Evolutionary conservation across 2,888 invertebrate species (phyloP).

Genomic region (Nomada goodeniana): DNA sequence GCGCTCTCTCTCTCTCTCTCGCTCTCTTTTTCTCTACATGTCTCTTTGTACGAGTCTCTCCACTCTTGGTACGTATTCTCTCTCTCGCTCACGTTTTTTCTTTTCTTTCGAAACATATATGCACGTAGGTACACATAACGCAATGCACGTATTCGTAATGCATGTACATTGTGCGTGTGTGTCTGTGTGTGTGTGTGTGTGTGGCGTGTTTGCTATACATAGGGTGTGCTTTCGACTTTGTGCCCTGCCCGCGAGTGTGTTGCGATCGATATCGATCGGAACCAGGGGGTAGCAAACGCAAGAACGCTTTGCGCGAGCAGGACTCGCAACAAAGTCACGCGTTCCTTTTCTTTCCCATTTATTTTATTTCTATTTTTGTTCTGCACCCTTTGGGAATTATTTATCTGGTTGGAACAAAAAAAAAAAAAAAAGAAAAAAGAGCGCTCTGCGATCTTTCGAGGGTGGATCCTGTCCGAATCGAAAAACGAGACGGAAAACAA

Average conservation of each 20-base stretch:
- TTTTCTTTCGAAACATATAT: constrained; percentile 5
- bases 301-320: constrained; percentile 12
- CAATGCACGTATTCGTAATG: background rate
- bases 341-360: background rate
- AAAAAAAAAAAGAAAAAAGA: too few species aligned
- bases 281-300: constrained; percentile 13
- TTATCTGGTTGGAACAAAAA: background rate
- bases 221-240: background rate
- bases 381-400: background rate
- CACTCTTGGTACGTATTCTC: constrained; percentile 60
- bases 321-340: constrained; percentile 4
- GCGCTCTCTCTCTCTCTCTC: constrained; percentile 72
- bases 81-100: background rate
- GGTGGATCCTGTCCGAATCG: constrained; percentile 20
- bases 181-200: too few species aligned
- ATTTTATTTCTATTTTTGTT: background rate
- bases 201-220: constrained; percentile 38
- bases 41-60: constrained; percentile 50
- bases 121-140: constrained; percentile 29
- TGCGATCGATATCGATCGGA: constrained; percentile 28
- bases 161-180: constrained; percentile 5
- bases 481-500: background rate
- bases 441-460: constrained; percentile 2
- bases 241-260: background rate
- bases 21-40: constrained; percentile 69